Conservation (phyloP, 2,113 vertebrate genomes). For the Etheostoma spectabile region DNA sequence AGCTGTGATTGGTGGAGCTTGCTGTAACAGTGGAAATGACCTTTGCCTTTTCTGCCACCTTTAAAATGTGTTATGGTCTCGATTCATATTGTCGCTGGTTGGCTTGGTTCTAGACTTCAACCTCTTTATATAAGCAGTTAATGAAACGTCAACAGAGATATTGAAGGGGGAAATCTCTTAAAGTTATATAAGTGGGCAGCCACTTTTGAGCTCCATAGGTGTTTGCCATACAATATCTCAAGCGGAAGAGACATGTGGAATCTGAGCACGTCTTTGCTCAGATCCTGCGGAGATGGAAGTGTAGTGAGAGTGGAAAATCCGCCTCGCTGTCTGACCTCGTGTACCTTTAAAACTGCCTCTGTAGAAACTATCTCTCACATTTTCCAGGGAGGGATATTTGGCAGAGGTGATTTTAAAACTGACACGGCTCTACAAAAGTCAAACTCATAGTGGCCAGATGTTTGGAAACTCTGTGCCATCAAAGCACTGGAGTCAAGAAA, state of each 20-base stretch:
- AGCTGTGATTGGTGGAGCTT: no score
- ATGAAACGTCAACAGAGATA: no score
- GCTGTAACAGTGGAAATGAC: no score
- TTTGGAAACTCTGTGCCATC: slow-evolving; percentile 26
- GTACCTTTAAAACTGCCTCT: slow-evolving; percentile 43
- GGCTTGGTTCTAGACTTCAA: no score
- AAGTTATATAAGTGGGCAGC: no score
- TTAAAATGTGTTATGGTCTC: no score
- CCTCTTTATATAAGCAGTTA: no score
- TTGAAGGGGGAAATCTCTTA: no score
- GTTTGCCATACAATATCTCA: not conserved
- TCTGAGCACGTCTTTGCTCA: slow-evolving; percentile 3
- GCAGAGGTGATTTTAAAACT: slow-evolving; percentile 30
- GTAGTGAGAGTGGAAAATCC: slow-evolving; percentile 44
- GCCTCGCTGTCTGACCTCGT: slow-evolving; percentile 51
- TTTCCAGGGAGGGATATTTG: slow-evolving; percentile 68
- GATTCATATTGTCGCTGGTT: no score
- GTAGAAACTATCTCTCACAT: slow-evolving; percentile 37
- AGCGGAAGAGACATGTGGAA: not conserved
- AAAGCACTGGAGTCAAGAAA: slow-evolving; percentile 1
- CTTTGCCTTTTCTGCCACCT: no score
- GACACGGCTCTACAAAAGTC: slow-evolving; percentile 27
- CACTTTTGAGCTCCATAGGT: not conserved
- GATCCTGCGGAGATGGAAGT: slow-evolving; percentile 32
- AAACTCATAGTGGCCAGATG: slow-evolving; percentile 48